Evolutionary conservation across 2,888 invertebrate species (phyloP).

Genomic region (Eristalinus sepulchralis): DNA sequence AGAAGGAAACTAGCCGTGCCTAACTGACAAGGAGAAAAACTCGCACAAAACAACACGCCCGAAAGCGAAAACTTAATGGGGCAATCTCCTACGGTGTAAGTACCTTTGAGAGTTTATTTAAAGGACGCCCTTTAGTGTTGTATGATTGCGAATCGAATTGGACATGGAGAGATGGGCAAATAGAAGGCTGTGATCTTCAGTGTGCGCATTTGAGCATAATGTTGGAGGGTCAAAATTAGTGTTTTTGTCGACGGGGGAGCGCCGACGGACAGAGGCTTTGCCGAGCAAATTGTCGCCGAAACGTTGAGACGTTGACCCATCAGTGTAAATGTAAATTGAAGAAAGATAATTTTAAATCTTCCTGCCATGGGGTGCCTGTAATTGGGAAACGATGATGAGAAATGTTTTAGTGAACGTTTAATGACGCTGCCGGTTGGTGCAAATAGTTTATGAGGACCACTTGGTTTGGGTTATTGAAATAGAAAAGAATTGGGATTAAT

Average conservation of each 20-base stretch:
- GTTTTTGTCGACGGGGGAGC: background rate
- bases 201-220: slow-evolving; percentile 19
- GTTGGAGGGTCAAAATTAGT: background rate
- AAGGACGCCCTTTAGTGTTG: background rate
- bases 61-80: slow-evolving; percentile 25
- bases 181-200: slow-evolving; percentile 2
- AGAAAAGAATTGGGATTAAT: background rate
- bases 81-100: background rate
- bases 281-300: background rate
- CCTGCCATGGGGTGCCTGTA: background rate
- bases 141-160: slow-evolving; percentile 9
- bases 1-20: slow-evolving; percentile 4
- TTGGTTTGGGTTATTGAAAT: background rate
- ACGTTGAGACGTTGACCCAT: background rate
- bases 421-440: background rate
- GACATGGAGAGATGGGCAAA: slow-evolving; percentile 3
- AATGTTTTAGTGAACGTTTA: background rate
- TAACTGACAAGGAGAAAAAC: background rate
- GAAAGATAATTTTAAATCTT: background rate
- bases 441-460: background rate
- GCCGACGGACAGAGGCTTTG: background rate
- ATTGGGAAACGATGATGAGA: background rate
- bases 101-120: background rate
- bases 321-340: background rate
- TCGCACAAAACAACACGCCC: too few relatives aligned